These are phyloP conservation scores for Montipora efflorescens DNA, from an alignment of 64 coral and sea anemone species.

Conservation along the genomic window DNA sequence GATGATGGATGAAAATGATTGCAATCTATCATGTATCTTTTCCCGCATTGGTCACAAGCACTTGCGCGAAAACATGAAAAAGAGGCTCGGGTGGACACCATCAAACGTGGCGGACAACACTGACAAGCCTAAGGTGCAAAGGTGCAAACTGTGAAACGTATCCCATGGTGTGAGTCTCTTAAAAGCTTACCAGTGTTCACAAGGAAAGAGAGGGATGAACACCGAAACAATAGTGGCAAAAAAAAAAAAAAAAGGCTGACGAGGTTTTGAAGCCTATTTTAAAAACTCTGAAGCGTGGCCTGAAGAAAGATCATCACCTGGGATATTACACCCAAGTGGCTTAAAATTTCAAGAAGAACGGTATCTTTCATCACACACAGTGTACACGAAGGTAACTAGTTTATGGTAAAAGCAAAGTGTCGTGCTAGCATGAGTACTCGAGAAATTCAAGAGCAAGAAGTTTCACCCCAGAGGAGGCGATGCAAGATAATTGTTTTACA, in stretches of 20 bases:
- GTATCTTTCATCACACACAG: background rate
- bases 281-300: too few relatives aligned
- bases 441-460: too few relatives aligned
- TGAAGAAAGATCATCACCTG: too few relatives aligned
- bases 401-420: background rate
- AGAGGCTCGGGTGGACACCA: background rate
- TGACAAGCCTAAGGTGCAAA: too few relatives aligned
- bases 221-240: too few relatives aligned
- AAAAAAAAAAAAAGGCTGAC: too few relatives aligned
- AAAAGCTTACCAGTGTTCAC: background rate
- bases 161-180: background rate
- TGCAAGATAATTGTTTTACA: conserved; percentile 67
- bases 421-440: background rate
- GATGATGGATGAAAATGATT: too few relatives aligned
- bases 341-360: background rate
- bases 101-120: background rate
- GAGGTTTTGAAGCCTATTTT: too few relatives aligned
- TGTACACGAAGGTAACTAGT: background rate
- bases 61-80: background rate
- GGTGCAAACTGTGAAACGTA: too few relatives aligned
- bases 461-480: conserved; percentile 14
- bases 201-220: too few relatives aligned
- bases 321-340: too few relatives aligned
- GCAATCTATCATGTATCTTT: too few relatives aligned
- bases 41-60: background rate